A percentile compares a stretch with the other conserved stretches of the same genome.
Evolutionary conservation across 2,113 vertebrate genomes (phyloP).

Genomic region (Cyrtonyx montezumae): DNA sequence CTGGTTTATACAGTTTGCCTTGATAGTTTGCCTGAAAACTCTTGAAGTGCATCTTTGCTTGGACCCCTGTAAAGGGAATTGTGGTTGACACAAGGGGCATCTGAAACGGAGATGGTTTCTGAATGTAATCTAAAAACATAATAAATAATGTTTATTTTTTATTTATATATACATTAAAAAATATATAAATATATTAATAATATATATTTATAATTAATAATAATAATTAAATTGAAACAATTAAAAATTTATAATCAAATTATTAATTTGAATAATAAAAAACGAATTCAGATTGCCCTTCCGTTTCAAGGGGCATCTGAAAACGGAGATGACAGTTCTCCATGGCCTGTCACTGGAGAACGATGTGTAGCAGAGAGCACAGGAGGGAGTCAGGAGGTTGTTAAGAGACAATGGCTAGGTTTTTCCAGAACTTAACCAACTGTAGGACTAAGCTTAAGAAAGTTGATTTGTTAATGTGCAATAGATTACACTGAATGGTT

Average conservation of each 20-base stretch:
- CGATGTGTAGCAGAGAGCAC: background rate
- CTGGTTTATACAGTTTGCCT: background rate
- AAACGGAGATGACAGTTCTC: too few species aligned
- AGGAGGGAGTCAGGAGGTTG: background rate
- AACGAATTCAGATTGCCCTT: too few species aligned
- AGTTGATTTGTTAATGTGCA: background rate
- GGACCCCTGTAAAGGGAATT: background rate
- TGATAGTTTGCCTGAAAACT: background rate
- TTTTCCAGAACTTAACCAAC: background rate
- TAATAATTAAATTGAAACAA: too few species aligned
- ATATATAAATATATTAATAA: too few species aligned
- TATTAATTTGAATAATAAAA: too few species aligned
- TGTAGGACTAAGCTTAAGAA: background rate
- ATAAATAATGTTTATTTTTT: too few species aligned
- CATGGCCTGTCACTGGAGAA: background rate
- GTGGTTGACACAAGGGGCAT: background rate
- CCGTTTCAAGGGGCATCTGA: too few species aligned
- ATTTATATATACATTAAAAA: too few species aligned
- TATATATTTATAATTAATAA: too few species aligned
- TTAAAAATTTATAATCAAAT: too few species aligned
- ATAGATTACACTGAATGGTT: background rate
- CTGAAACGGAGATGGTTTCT: background rate
- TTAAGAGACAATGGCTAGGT: background rate
- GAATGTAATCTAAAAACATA: too few species aligned
- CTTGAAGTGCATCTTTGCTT: background rate